Percentiles rank a stretch among this genome's conserved stretches.
Conservation (phyloP, 2,797 vertebrate genomes). For the Gallinago stenura region DNA sequence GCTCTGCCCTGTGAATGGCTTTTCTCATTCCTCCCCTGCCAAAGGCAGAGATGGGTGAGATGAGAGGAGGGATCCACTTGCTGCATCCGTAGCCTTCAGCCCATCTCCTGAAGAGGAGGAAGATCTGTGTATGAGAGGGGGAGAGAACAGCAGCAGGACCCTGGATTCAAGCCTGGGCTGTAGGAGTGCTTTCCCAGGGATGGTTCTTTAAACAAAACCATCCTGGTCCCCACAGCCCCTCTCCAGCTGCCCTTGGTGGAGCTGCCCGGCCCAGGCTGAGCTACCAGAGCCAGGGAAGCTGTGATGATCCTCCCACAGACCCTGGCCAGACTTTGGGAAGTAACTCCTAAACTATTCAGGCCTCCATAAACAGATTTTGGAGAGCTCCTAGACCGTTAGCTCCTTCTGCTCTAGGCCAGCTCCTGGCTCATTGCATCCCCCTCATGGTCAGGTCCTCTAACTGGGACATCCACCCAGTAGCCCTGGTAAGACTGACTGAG, state of each 20-base stretch:
- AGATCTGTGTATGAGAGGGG: background rate
- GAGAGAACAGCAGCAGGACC: background rate
- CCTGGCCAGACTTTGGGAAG: background rate
- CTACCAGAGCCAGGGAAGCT: background rate
- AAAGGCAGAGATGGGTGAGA: background rate
- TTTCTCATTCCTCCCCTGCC: background rate
- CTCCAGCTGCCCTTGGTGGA: fast-evolving
- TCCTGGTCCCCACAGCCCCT: background rate
- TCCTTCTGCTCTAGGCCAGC: background rate
- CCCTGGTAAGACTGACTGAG: background rate
- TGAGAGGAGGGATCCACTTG: background rate
- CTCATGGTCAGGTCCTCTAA: background rate
- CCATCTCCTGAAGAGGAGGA: background rate
- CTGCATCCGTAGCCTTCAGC: background rate
- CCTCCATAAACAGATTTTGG: background rate
- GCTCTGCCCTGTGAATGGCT: background rate
- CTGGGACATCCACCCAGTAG: background rate
- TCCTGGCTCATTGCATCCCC: background rate
- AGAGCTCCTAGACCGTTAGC: background rate
- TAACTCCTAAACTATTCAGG: background rate
- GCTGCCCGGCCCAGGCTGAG: background rate
- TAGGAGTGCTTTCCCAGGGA: background rate
- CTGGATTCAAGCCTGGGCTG: background rate
- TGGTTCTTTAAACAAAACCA: background rate
- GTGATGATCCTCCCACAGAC: background rate